Percentiles rank a stretch among this genome's conserved stretches.
Conservation (phyloP, 2,113 vertebrate species). For the Mesocricetus auratus region DNA sequence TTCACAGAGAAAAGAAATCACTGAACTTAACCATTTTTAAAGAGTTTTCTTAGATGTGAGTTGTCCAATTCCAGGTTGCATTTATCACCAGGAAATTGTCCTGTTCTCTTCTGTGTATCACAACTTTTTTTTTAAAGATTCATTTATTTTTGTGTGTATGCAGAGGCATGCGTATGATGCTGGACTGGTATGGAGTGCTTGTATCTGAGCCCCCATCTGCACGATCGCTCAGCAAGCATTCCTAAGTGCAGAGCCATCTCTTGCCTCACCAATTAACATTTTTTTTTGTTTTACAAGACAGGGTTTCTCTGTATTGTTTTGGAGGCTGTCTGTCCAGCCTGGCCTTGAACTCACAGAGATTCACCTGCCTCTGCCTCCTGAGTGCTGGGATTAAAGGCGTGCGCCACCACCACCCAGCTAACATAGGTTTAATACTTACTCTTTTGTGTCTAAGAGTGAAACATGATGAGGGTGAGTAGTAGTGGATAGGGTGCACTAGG, state of each 20-base stretch:
- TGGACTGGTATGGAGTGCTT: too few species aligned
- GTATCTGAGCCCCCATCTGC: too few species aligned
- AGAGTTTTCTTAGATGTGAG: not conserved
- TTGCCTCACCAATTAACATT: too few species aligned
- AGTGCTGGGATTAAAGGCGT: too few species aligned
- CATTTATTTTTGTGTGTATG: not conserved
- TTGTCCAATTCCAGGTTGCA: not conserved
- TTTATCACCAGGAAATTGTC: not conserved
- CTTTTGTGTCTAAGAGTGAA: not conserved
- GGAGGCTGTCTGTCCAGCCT: too few species aligned
- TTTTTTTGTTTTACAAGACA: too few species aligned
- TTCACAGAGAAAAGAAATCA: not conserved
- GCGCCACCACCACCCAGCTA: too few species aligned
- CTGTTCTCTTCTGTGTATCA: not conserved
- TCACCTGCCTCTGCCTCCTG: too few species aligned
- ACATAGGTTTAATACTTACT: not conserved
- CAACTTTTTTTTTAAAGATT: not conserved
- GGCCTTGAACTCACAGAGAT: too few species aligned
- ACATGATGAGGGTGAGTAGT: accelerated
- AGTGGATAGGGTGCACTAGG: accelerated
- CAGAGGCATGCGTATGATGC: not conserved
- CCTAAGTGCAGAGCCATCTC: not conserved
- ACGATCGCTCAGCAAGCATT: not conserved
- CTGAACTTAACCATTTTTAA: not conserved
- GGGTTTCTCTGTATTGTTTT: too few species aligned